phyloP scores from a whole-genome alignment of 2,888 invertebrate genomes.

The Chloroclystis v-ata region DNA sequence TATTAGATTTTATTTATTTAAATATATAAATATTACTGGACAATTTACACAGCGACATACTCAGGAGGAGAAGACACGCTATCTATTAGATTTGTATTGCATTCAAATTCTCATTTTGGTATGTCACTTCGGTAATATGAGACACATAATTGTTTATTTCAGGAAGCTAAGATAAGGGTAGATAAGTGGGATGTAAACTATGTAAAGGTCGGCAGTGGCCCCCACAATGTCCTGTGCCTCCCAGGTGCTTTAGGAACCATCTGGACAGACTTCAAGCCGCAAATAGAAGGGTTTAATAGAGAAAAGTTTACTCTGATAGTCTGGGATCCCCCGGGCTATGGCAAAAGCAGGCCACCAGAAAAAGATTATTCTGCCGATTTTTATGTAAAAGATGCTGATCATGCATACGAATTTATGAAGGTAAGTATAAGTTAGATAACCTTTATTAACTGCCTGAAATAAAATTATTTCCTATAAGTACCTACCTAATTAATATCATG shows the following conservation, averaged over 20 bases:
- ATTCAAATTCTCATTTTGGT: no score
- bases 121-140: no score
- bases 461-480: no score
- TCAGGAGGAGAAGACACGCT: no score
- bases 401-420: conserved; percentile 84
- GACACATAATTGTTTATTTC: no score
- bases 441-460: neutral
- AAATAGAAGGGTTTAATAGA: conserved; percentile 81
- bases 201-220: conserved; percentile 79
- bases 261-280: conserved; percentile 90
- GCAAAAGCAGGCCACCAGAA: conserved; percentile 87
- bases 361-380: conserved; percentile 84
- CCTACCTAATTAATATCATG: no score
- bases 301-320: conserved; percentile 81
- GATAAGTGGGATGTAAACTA: conserved; percentile 77
- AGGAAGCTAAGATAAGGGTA: conserved; percentile 82
- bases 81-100: no score
- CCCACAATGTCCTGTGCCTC: conserved; percentile 81
- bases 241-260: conserved; percentile 90
- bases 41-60: no score
- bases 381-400: conserved; percentile 85
- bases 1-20: no score
- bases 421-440: conserved; percentile 38
- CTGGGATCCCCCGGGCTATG: conserved; percentile 94
- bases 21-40: no score